Conservation (phyloP, 1,140 invertebrate genomes). For the Zaprionus nigranus region DNA sequence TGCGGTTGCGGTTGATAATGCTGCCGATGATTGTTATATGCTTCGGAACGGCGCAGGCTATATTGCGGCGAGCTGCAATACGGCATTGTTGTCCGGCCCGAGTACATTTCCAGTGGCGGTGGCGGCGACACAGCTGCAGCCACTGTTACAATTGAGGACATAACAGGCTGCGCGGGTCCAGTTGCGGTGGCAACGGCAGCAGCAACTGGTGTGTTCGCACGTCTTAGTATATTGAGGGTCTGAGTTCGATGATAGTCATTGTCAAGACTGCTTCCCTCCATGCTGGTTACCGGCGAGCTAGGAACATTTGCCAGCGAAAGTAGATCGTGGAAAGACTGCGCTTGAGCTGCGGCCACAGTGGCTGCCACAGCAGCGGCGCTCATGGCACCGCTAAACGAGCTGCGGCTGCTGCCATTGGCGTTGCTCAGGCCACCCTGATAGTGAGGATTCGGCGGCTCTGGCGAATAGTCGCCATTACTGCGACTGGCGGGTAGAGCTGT, state of each 20-base stretch:
- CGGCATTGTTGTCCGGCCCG: conserved; percentile 63
- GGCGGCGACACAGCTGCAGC: conserved; percentile 64
- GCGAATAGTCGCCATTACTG: conserved; percentile 42
- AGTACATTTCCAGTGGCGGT: conserved; percentile 73
- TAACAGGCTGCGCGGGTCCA: conserved; percentile 47
- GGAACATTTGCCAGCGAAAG: conserved; percentile 50
- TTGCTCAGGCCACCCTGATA: conserved; percentile 56
- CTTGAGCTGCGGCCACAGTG: conserved; percentile 71
- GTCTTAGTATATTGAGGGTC: conserved; percentile 29
- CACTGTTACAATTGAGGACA: conserved; percentile 52
- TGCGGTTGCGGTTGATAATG: conserved; percentile 76
- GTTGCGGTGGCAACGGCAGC: conserved; percentile 32
- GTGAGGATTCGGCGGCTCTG: conserved; percentile 47
- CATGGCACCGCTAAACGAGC: conserved; percentile 63
- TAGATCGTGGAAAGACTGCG: conserved; percentile 63
- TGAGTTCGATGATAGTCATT: conserved; percentile 35
- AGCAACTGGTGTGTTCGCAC: conserved; percentile 28
- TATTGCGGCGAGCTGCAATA: conserved; percentile 71
- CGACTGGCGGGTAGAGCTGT: conserved; percentile 55
- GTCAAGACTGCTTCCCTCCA: conserved; percentile 24
- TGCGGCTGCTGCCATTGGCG: conserved; percentile 64
- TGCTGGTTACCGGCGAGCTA: conserved; percentile 27
- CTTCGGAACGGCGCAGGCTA: conserved; percentile 62
- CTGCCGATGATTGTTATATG: conserved; percentile 74
- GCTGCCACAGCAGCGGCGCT: conserved; percentile 72